A percentile compares a stretch with the other conserved stretches of the same genome.
These are phyloP conservation scores for Halyomorpha halys DNA, from an alignment of 1,140 invertebrate species.

Conservation along the genomic window DNA sequence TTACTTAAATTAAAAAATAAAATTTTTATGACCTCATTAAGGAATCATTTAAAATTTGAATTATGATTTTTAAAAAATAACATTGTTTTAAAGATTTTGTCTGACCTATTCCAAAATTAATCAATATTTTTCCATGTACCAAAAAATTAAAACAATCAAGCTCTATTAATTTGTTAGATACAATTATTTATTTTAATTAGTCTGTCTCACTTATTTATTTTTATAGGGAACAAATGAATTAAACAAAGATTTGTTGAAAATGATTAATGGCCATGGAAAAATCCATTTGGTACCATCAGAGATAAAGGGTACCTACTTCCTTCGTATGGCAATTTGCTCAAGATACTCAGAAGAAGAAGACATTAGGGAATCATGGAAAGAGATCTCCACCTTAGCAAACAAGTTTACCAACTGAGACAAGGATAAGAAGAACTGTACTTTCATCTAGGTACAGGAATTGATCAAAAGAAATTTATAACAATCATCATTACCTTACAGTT, in stretches of 20 bases:
- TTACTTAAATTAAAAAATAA: too few relatives aligned
- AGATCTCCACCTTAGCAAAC: slow-evolving; percentile 58
- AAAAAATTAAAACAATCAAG: too few relatives aligned
- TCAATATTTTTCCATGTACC: too few relatives aligned
- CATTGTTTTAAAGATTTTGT: too few relatives aligned
- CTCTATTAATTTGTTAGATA: too few relatives aligned
- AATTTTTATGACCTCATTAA: too few relatives aligned
- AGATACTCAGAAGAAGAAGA: slow-evolving; percentile 71
- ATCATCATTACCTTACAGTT: neutral
- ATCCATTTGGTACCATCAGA: slow-evolving; percentile 93
- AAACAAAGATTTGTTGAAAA: slow-evolving; percentile 73
- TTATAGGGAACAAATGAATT: slow-evolving; percentile 62
- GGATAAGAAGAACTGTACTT: too few relatives aligned
- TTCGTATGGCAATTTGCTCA: slow-evolving; percentile 85
- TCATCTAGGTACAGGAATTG: slow-evolving; percentile 30
- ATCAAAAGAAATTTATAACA: neutral
- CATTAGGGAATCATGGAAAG: slow-evolving; percentile 75
- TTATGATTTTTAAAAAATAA: too few relatives aligned
- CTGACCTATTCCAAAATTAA: too few relatives aligned
- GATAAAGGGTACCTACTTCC: slow-evolving; percentile 70
- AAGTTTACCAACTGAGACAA: neutral
- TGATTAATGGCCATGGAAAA: slow-evolving; percentile 80
- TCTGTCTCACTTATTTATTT: neutral
- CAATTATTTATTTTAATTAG: too few relatives aligned
- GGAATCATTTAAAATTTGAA: too few relatives aligned